Evolutionary conservation across 2,113 vertebrate species (phyloP), one percentile per base, ranked within the genome.

Genomic region (Eonycteris spelaea): DNA sequence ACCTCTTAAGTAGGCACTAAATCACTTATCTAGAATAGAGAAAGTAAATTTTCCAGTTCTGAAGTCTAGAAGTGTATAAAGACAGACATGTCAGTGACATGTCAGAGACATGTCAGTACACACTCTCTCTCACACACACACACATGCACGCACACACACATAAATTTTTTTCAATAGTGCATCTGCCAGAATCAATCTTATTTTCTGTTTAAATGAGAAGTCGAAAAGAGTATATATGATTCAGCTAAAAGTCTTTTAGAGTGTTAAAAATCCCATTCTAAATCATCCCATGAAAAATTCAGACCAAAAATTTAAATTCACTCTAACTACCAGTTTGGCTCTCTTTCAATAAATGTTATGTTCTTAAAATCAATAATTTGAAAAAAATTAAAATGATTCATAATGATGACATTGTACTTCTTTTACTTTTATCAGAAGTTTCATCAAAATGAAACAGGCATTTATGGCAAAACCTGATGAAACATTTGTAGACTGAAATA

Each of bases 201-300:
- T 95, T 96, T 95, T 93, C 94, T 82, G 82, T 74, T 83, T 71
- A 92, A 57, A 21, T 40, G 86, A 90, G 53, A 55, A 48, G 19
- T 86, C 16, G 16, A 89, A 96, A 79, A 84, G 3, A 40, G 1
- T 61, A 80, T 26, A 16, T 43, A 38, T 90, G 38, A 91, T 51
- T 86, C 2, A 65, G 14, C 35, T 75, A 7, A 93, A 92, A 11
- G 9, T 85, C 38, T 90, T 89, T 87, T 82, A 71, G 48, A 90
- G 38, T 78, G 7, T 53, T 82, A 51, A 92, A 91, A 71, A 79
- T 94, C 51, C 55, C 30, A 59, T 61, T 96, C 83, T 87, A 26
- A 89, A 91, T 65, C 63, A 87, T 59, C 53, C 33, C 73, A 61
- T 88, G 21, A 94, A 74, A 88, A 95, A 15, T 48, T 86, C 83